A percentile compares a stretch with the other conserved stretches of the same genome.
These are phyloP conservation scores for Pachyuromys duprasi DNA, from an alignment of 2,797 vertebrate genomes.

Conservation along the genomic window DNA sequence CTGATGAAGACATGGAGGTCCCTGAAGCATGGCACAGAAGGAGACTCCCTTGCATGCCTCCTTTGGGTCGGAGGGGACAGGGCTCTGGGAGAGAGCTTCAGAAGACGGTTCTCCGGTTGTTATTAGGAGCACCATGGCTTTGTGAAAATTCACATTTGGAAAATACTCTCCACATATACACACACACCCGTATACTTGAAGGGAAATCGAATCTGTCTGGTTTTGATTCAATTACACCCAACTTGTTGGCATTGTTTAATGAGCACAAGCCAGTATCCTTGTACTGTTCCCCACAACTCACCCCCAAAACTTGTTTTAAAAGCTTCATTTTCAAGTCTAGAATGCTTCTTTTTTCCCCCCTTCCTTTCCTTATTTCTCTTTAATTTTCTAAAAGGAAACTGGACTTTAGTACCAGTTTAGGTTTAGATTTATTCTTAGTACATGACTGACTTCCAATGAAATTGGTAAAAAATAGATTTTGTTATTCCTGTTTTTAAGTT, in stretches of 20 bases:
- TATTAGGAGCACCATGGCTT: constrained; percentile 33
- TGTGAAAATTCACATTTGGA: constrained; percentile 31
- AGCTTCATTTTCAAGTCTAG: constrained; percentile 60
- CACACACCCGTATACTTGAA: constrained; percentile 57
- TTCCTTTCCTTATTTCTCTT: constrained; percentile 6
- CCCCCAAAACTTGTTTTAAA: constrained; percentile 61
- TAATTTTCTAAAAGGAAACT: constrained; percentile 37
- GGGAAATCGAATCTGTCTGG: constrained; percentile 71
- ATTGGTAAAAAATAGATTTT: constrained; percentile 53
- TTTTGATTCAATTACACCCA: constrained; percentile 76
- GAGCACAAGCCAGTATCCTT: constrained; percentile 38
- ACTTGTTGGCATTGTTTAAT: constrained; percentile 68
- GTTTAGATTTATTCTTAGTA: constrained; percentile 61
- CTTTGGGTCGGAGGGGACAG: neutral
- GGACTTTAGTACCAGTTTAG: constrained; percentile 43
- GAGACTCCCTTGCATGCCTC: neutral
- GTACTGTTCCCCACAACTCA: neutral
- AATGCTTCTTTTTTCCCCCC: constrained; percentile 58
- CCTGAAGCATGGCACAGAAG: neutral
- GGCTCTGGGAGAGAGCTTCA: too few species aligned
- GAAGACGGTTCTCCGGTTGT: constrained; percentile 29
- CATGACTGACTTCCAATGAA: constrained; percentile 60
- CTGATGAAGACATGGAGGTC: neutral
- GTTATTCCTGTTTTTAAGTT: constrained; percentile 56
- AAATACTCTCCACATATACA: neutral